phyloP scores from a whole-genome alignment of 2,888 invertebrate genomes.

The Ectobius pallidus region DNA sequence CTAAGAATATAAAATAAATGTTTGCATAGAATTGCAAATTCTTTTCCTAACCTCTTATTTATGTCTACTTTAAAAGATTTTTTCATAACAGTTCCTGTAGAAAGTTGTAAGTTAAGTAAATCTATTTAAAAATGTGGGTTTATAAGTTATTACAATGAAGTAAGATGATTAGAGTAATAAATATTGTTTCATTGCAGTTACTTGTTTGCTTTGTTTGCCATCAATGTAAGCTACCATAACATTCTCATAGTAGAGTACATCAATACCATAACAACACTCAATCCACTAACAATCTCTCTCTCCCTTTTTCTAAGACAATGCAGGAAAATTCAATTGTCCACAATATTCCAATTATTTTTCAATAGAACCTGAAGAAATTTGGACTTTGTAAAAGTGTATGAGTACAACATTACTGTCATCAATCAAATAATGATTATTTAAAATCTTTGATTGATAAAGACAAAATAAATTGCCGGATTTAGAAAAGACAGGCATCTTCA shows the following conservation, averaged over 20 bases:
- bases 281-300: no score
- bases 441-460: neutral
- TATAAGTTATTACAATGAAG: neutral
- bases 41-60: neutral
- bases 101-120: neutral
- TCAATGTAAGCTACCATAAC: no score
- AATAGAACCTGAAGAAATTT: neutral
- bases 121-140: neutral
- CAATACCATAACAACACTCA: no score
- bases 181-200: neutral
- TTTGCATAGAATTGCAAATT: slow-evolving; percentile 26
- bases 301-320: no score
- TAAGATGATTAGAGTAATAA: neutral
- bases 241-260: no score
- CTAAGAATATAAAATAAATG: neutral
- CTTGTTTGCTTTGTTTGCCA: neutral
- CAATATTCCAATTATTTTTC: no score
- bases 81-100: neutral
- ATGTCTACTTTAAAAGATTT: neutral
- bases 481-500: neutral
- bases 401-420: neutral
- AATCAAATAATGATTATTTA: neutral
- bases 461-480: neutral
- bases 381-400: neutral
- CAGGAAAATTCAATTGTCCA: no score